phyloP scores from a whole-genome alignment of 2,797 vertebrate species.

The Neomorphus geoffroyi region DNA sequence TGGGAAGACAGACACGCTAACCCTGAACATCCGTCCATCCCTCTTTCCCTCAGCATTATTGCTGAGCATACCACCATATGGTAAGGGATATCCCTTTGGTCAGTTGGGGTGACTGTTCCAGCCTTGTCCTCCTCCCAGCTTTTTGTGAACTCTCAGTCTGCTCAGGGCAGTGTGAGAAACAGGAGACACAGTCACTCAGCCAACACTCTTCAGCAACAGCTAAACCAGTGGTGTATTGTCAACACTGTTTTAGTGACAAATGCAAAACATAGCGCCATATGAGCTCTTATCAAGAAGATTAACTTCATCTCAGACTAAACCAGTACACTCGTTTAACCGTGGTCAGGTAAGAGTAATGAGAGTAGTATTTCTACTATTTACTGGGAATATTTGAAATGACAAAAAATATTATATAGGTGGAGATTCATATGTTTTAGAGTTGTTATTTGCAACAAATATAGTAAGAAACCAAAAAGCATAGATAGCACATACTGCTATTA shows the following conservation, averaged over 20 bases:
- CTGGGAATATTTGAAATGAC: neutral
- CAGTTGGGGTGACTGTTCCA: neutral
- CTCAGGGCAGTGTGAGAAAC: neutral
- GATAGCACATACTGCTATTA: neutral
- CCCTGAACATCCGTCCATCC: neutral
- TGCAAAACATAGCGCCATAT: neutral
- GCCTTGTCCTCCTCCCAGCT: neutral
- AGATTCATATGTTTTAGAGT: neutral
- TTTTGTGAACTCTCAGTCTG: neutral
- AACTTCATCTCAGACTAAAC: neutral
- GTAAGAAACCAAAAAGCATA: neutral
- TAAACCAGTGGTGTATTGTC: neutral
- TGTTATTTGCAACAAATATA: neutral
- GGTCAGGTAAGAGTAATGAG: neutral
- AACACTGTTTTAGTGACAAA: neutral
- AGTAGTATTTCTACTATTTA: too few relatives aligned
- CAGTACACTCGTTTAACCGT: neutral
- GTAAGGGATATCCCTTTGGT: neutral
- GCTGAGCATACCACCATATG: neutral
- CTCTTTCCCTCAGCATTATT: neutral
- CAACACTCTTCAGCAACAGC: neutral
- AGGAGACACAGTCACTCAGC: neutral
- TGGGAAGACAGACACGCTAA: neutral
- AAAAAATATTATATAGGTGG: too few relatives aligned
- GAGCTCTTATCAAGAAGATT: neutral